Percentiles rank a stretch among this genome's conserved stretches.
Conservation (phyloP, 2,888 invertebrate genomes). For the Cyrtodaria siliqua region DNA sequence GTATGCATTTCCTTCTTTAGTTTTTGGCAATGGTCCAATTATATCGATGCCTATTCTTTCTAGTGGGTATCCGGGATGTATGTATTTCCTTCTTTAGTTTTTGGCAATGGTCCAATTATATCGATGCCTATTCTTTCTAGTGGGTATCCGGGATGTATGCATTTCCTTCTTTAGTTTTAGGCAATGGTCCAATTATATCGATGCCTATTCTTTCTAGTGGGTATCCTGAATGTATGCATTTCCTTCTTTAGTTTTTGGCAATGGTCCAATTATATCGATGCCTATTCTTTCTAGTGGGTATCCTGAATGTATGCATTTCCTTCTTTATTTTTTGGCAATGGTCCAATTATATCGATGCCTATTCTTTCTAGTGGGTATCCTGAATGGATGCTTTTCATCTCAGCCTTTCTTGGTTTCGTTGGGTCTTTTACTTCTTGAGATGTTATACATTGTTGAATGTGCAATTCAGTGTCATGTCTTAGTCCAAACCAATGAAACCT, state of each 20-base stretch:
- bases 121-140: conserved; percentile 21
- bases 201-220: conserved; percentile 23
- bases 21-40: conserved; percentile 13
- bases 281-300: conserved; percentile 25
- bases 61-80: conserved; percentile 20
- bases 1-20: neutral
- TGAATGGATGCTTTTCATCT: too few relatives aligned
- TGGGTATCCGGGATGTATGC: conserved; percentile 18
- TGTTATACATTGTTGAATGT: conserved; percentile 1
- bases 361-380: conserved; percentile 25
- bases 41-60: conserved; percentile 24
- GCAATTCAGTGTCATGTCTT: conserved; percentile 12
- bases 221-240: conserved; percentile 12
- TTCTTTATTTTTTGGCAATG: conserved; percentile 3
- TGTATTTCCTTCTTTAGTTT: neutral
- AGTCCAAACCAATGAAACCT: conserved; percentile 10
- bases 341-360: conserved; percentile 16
- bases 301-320: conserved; percentile 9
- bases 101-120: conserved; percentile 13
- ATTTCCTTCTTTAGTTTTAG: conserved; percentile 2
- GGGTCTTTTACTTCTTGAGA: conserved; percentile 8
- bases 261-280: conserved; percentile 13
- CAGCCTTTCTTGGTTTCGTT: neutral
- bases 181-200: conserved; percentile 14
- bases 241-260: conserved; percentile 8